Evolutionary conservation across 2,888 invertebrate genomes (phyloP), one percentile per base, ranked within the genome.

Genomic region (Lepeophtheirus nordmannii): DNA sequence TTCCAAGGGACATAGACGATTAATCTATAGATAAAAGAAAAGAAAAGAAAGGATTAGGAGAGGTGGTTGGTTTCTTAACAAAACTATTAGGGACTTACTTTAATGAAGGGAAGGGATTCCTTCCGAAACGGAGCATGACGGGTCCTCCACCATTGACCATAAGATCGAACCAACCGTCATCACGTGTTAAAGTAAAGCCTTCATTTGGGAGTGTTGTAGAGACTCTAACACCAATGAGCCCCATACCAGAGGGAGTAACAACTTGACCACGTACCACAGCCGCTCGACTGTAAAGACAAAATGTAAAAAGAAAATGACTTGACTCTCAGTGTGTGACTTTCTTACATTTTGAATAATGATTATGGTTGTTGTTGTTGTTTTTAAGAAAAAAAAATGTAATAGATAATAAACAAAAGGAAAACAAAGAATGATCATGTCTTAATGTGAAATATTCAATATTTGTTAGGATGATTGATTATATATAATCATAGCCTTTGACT

Each of bases 251-350:
- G 68, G 87, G 85, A 69, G 91, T 88, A 71, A 93, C 85, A 74
- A 98, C 94, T 79, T 90, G 89, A 71, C 98, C 98, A 74, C 97
- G 85, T 83, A 98, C 92, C 76, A 98, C 96, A 74, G 97, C 92
- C 74, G 93, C 96, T 76, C 96, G 91, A 81, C 97, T 98, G 37
- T n/a, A 56, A 63, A 46, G 58, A 23, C 17, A 58, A n/a, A 8
- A 5, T 5, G 5, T 17, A 53, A 53, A 17, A 17, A n/a, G 2
- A 30, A 30, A 5, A 30, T 30, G 7, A 30, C 7, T 30, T 30
- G 30, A 2, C 7, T 30, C 30, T 30, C 7, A 5, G 7, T 5
- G 7, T 7, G 2, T 30, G 3, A 30, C n/a, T 30, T 30, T 30
- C 30, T 30, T 30, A 30, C 30, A 30, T 30, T 7, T 30, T 30